Conservation (phyloP, 2,113 vertebrate genomes). For the Cisticola juncidis region DNA sequence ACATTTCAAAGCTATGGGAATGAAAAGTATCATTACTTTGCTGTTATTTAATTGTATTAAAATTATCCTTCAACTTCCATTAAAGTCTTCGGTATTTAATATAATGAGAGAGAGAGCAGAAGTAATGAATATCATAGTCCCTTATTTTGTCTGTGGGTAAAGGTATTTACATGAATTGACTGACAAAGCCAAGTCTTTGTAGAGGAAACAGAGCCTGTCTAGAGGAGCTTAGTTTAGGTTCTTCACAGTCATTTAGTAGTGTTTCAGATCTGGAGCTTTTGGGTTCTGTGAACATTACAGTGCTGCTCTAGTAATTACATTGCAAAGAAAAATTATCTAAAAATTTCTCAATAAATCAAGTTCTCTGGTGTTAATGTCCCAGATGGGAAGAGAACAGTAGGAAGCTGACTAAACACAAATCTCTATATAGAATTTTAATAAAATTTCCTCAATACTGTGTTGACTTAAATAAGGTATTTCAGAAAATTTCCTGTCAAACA, state of each 20-base stretch:
- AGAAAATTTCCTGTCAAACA: neutral
- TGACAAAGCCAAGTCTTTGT: neutral
- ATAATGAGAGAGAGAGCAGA: neutral
- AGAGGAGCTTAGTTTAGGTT: neutral
- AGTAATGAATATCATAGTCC: neutral
- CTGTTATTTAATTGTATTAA: constrained; percentile 24
- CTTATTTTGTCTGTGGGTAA: neutral
- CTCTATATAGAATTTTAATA: neutral
- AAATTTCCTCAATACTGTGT: neutral
- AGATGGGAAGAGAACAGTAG: neutral
- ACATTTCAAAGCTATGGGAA: constrained; percentile 16
- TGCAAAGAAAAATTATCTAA: neutral
- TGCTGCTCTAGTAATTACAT: neutral
- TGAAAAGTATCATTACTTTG: constrained; percentile 19
- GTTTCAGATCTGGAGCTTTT: neutral
- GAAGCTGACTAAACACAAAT: neutral
- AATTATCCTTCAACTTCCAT: neutral
- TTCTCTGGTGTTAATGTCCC: neutral
- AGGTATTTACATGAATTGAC: neutral
- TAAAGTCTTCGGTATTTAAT: neutral
- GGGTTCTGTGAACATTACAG: neutral
- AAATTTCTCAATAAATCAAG: neutral
- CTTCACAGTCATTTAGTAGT: neutral
- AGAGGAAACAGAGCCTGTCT: neutral
- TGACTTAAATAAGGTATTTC: neutral